phyloP scores from a whole-genome alignment of 2,113 vertebrate species.

The Ivindomyrus marchei region DNA sequence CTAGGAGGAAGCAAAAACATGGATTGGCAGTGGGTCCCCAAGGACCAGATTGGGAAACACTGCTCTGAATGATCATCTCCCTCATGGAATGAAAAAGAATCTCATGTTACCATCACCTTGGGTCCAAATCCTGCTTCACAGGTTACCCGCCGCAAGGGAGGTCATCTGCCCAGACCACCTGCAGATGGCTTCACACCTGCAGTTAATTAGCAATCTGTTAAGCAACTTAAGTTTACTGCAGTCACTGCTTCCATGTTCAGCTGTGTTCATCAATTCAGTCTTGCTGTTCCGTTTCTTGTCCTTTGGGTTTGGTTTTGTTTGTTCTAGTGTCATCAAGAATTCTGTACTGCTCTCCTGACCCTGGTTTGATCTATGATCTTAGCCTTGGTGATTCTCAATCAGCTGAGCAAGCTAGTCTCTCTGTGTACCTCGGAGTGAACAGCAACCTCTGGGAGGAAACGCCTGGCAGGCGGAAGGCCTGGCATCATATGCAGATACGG shows the following conservation, averaged over 20 bases:
- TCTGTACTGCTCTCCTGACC: background rate
- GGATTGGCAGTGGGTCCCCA: background rate
- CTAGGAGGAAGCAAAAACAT: background rate
- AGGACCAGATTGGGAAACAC: background rate
- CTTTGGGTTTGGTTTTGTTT: background rate
- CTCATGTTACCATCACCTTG: background rate
- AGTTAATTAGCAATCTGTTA: background rate
- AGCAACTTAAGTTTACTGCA: background rate
- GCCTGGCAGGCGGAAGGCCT: background rate
- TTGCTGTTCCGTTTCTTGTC: background rate
- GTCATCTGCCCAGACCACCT: background rate
- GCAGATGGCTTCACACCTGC: background rate
- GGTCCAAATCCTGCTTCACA: background rate
- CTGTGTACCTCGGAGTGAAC: background rate
- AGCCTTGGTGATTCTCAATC: background rate
- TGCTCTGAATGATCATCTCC: background rate
- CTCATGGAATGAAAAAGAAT: background rate
- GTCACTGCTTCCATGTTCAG: background rate
- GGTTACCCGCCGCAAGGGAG: background rate
- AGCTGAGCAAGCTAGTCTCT: background rate
- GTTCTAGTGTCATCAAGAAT: background rate
- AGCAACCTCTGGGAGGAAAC: background rate
- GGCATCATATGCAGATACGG: background rate
- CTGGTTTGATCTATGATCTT: background rate
- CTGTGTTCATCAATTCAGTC: background rate